Conservation (phyloP, 2,888 invertebrate genomes). For the Eurois occulta region DNA sequence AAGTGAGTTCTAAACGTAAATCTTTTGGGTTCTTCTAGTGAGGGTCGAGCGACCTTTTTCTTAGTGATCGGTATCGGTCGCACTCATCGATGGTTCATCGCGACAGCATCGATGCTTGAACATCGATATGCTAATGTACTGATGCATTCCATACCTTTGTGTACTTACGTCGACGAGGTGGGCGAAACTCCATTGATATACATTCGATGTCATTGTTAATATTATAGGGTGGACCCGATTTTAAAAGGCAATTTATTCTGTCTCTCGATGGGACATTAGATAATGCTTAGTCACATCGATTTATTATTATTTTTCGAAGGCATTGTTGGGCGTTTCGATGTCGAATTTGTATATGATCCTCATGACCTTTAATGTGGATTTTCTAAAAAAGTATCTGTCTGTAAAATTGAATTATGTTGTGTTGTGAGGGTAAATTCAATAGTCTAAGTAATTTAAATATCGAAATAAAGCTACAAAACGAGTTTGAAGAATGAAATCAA, state of each 20-base stretch:
- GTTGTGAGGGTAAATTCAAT: slow-evolving; percentile 15
- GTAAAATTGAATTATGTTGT: slow-evolving; percentile 38
- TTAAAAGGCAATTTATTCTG: slow-evolving; percentile 88
- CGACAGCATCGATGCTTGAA: slow-evolving; percentile 84
- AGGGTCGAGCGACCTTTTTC: slow-evolving; percentile 85
- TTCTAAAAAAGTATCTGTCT: slow-evolving; percentile 44
- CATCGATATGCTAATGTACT: slow-evolving; percentile 86
- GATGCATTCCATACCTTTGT: slow-evolving; percentile 86
- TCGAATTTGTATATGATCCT: slow-evolving; percentile 69
- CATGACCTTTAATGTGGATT: slow-evolving; percentile 64
- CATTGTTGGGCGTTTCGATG: slow-evolving; percentile 67
- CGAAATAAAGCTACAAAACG: slow-evolving; percentile 36
- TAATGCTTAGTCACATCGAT: slow-evolving; percentile 81
- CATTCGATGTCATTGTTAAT: slow-evolving; percentile 87
- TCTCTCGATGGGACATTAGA: slow-evolving; percentile 82
- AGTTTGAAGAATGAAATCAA: slow-evolving; percentile 66
- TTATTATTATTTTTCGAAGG: slow-evolving; percentile 70
- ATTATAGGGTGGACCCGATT: slow-evolving; percentile 84
- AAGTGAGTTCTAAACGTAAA: slow-evolving; percentile 48
- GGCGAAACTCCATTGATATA: slow-evolving; percentile 89
- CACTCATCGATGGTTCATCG: slow-evolving; percentile 83
- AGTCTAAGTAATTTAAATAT: slow-evolving; percentile 50
- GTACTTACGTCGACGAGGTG: slow-evolving; percentile 89
- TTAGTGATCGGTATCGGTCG: slow-evolving; percentile 84
- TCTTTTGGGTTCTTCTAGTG: slow-evolving; percentile 71